Conservation (phyloP, 92 coral and sea anemone genomes). For the Galaxea fascicularis region DNA sequence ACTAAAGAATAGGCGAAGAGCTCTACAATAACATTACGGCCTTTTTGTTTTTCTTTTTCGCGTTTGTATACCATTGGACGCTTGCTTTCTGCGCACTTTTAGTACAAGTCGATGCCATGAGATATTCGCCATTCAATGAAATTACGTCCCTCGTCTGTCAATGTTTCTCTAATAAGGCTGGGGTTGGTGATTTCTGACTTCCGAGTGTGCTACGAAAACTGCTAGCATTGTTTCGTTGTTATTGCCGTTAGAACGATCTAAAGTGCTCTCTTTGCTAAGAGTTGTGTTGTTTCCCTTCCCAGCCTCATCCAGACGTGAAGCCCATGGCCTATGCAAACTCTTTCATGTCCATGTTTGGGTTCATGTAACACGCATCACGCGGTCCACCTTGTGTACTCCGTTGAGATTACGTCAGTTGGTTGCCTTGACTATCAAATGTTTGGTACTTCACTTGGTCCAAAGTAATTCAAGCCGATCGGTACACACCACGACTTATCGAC, state of each 20-base stretch:
- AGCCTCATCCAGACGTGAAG: conserved; percentile 99
- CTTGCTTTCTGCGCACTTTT: no score
- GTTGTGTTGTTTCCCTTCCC: background rate
- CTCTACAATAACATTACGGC: no score
- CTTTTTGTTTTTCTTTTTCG: no score
- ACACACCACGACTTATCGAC: no score
- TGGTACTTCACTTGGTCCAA: background rate
- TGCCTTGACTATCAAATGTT: conserved; percentile 10
- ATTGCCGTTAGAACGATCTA: background rate
- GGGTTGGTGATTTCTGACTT: background rate
- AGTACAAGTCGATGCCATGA: background rate
- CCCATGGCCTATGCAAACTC: conserved; percentile 99
- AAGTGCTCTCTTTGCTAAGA: background rate
- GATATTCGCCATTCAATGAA: background rate
- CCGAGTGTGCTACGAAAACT: background rate
- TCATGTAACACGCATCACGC: conserved; percentile 61
- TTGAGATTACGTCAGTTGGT: background rate
- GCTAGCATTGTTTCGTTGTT: background rate
- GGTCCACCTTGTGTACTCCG: background rate
- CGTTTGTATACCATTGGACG: no score
- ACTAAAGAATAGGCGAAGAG: no score
- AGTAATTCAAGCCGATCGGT: background rate
- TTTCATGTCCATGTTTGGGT: conserved; percentile 94
- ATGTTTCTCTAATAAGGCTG: no score
- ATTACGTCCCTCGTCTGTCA: no score